Evolutionary conservation across 2,888 invertebrate species (phyloP).

Genomic region (Caradrina clavipalpis): DNA sequence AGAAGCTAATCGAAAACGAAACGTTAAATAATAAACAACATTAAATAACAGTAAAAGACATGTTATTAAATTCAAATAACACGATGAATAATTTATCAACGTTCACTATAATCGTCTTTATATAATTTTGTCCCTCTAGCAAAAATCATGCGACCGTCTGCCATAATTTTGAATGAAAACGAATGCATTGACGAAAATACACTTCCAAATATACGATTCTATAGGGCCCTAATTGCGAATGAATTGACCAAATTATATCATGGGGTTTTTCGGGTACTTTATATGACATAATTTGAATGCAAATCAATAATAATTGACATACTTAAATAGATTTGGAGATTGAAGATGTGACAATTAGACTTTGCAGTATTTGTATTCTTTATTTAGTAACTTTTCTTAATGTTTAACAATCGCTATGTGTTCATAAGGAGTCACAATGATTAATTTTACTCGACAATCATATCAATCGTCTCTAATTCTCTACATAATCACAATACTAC

Average conservation of each 20-base stretch:
- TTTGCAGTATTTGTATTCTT: neutral
- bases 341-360: neutral
- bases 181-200: slow-evolving; percentile 12
- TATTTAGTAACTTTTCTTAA: neutral
- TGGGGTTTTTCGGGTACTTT: neutral
- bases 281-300: neutral
- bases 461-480: neutral
- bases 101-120: slow-evolving; percentile 37
- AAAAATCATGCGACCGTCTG: slow-evolving; percentile 41
- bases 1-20: neutral
- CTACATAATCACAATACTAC: neutral
- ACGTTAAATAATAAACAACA: slow-evolving; percentile 13
- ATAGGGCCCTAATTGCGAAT: slow-evolving; percentile 20
- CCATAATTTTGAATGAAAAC: slow-evolving; percentile 41
- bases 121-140: slow-evolving; percentile 55
- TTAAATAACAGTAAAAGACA: slow-evolving; percentile 25
- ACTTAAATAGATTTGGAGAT: neutral
- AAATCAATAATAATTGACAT: neutral
- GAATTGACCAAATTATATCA: slow-evolving; percentile 16
- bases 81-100: slow-evolving; percentile 48
- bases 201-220: slow-evolving; percentile 3
- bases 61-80: slow-evolving; percentile 35
- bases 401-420: too few relatives aligned
- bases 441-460: neutral
- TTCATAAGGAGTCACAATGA: neutral